phyloP scores from a whole-genome alignment of 1,140 invertebrate species.

The Eubasilissa regina region DNA sequence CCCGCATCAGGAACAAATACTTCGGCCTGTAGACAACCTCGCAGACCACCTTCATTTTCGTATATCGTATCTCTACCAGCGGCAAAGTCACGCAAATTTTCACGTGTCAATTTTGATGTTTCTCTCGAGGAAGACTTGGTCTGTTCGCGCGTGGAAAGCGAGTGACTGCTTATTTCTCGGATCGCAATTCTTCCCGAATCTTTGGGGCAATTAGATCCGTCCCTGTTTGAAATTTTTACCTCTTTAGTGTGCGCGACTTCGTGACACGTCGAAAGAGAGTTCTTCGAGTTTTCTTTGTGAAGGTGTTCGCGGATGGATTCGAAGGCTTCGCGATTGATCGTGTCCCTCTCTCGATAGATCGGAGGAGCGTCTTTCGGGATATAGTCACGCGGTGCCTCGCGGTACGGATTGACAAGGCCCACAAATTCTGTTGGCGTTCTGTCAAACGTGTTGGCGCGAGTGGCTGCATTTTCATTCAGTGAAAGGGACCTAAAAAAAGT shows the following conservation, averaged over 20 bases:
- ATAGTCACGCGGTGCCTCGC: constrained; percentile 40
- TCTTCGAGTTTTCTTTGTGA: constrained; percentile 15
- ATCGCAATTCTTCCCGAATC: background rate
- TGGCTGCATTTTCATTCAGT: constrained; percentile 65
- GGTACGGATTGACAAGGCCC: constrained; percentile 58
- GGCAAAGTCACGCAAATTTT: constrained; percentile 50
- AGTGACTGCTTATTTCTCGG: constrained; percentile 19
- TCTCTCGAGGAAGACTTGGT: background rate
- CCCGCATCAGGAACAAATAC: constrained; percentile 61
- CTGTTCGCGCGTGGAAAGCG: background rate
- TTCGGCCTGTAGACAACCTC: constrained; percentile 50
- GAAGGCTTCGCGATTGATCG: background rate
- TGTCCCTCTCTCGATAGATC: constrained; percentile 24
- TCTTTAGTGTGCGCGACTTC: constrained; percentile 34
- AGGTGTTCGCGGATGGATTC: constrained; percentile 37
- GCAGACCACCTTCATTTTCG: constrained; percentile 56
- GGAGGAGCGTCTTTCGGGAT: constrained; percentile 35
- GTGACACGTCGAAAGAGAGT: constrained; percentile 5
- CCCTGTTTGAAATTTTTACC: constrained; percentile 11
- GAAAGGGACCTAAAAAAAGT: constrained; percentile 66
- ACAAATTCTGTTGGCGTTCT: constrained; percentile 67
- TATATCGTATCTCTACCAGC: constrained; percentile 54
- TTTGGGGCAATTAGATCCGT: background rate
- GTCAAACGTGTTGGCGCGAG: constrained; percentile 62
- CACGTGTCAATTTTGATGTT: constrained; percentile 25